Percentiles rank a stretch among this genome's conserved stretches.
phyloP scores from a whole-genome alignment of 1,140 invertebrate genomes.

The Cephus cinctus region DNA sequence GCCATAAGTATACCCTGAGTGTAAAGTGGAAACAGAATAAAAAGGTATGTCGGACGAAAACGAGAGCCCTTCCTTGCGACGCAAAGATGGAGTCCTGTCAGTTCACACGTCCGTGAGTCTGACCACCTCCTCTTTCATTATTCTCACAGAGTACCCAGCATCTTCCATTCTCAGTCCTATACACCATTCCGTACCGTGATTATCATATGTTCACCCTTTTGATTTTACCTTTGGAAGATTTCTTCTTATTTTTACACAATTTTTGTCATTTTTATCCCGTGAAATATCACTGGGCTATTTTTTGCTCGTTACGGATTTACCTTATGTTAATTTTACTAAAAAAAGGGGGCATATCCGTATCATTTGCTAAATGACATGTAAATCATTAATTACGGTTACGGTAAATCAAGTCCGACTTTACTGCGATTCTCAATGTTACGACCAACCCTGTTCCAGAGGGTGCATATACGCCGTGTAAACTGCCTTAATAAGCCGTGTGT shows the following conservation, averaged over 20 bases:
- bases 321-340: no score
- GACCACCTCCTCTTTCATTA: constrained; percentile 26
- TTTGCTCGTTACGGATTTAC: no score
- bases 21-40: constrained; percentile 43
- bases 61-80: constrained; percentile 33
- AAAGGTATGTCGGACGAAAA: constrained; percentile 28
- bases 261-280: not conserved
- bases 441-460: no score
- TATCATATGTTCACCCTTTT: no score
- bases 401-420: no score
- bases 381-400: no score
- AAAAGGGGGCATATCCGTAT: no score
- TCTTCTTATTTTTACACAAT: not conserved
- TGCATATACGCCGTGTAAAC: no score
- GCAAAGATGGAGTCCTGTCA: constrained; percentile 32
- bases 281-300: not conserved
- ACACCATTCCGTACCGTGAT: constrained; percentile 13
- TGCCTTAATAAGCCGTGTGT: constrained; percentile 11
- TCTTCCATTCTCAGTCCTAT: constrained; percentile 14
- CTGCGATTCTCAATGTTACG: no score
- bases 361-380: no score
- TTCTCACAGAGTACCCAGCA: constrained; percentile 9
- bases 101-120: constrained; percentile 38
- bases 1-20: constrained; percentile 43
- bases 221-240: not conserved